These are phyloP conservation scores for Lampris incognitus DNA, from an alignment of 2,113 vertebrate genomes.

Conservation along the genomic window DNA sequence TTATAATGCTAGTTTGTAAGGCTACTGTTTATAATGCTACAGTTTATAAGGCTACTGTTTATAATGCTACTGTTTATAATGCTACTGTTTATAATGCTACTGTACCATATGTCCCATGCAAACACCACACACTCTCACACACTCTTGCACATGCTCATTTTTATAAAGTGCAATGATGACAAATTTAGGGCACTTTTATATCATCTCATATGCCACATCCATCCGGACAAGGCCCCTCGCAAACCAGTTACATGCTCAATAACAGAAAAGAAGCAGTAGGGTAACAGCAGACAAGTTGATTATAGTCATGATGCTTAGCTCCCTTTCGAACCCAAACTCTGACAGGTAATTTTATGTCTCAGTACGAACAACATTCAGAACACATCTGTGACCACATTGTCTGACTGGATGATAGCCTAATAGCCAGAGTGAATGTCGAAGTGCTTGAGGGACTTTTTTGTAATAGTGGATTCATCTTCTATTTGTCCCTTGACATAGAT, in stretches of 20 bases:
- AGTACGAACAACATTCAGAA: conserved; percentile 51
- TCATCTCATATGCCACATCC: conserved; percentile 31
- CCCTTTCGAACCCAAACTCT: conserved; percentile 50
- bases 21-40: too few relatives aligned
- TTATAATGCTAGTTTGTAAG: too few relatives aligned
- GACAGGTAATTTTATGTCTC: conserved; percentile 69
- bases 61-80: too few relatives aligned
- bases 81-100: too few relatives aligned
- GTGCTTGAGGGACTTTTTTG: conserved; percentile 48
- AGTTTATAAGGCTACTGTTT: too few relatives aligned
- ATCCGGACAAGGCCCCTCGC: conserved; percentile 44
- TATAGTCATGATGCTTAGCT: conserved; percentile 57
- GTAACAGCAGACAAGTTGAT: conserved; percentile 52
- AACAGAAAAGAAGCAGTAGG: conserved; percentile 18
- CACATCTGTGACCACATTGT: conserved; percentile 44
- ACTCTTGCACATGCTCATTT: background rate
- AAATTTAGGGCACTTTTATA: conserved; percentile 13
- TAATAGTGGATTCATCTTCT: conserved; percentile 43
- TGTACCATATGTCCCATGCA: too few relatives aligned
- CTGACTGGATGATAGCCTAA: conserved; percentile 46
- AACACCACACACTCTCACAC: background rate
- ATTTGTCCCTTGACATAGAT: conserved; percentile 17
- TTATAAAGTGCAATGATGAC: background rate
- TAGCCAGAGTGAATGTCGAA: conserved; percentile 48
- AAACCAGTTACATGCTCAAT: conserved; percentile 24